Base-by-base conservation (phyloP, 2,888 invertebrate species). In the Tenthredo notha region DNA sequence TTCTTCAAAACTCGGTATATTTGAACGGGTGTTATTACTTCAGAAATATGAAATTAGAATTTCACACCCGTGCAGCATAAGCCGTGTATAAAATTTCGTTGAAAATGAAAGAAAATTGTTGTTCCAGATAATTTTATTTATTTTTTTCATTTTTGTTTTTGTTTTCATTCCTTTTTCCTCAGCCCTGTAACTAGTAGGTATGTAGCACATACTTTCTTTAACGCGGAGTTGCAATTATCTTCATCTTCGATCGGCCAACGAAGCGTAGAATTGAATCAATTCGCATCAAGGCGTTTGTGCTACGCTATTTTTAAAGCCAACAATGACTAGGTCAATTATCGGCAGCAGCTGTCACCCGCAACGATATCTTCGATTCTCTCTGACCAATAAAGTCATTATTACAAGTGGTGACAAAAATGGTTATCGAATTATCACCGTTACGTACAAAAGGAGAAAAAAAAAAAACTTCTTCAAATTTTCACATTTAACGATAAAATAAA, bases 251-350 rank as follows among this genome's bases (percentile, higher is more conserved):
- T 80, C 80, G 65, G 40, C 25, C 61, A 40, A 61, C 80, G 54
- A 61, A 67, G 83, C 65, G 40, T 29, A 9, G 67, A 83, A 83
- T 83, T 70, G 65, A 83, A 83, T 83, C 83, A 83, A 67, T 83
- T 50, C 67, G 83, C 33, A 50, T 65, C 65, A 67, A 83, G 65
- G 37, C 37, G 80, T 50, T 67, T 58, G 77, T 58, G 77, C 43
- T 47, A 77, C 33, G 77, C 67, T 84, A 84, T 84, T 84, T 84
- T 84, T 84, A 78, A 77, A 84, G 29, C 65, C 50, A 47, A 67
- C 83, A 29, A 83, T 83, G 83, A 77, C 77, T 78, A 78, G 77
- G 84, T 84, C 84, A 84, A 84, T 84, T 67, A 84, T 50, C 50
- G 67, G 47, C 77, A 40, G 40, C 43, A 84, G 77, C 77, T 84